phyloP scores from a whole-genome alignment of 2,888 invertebrate species.

The Plebejus argus region DNA sequence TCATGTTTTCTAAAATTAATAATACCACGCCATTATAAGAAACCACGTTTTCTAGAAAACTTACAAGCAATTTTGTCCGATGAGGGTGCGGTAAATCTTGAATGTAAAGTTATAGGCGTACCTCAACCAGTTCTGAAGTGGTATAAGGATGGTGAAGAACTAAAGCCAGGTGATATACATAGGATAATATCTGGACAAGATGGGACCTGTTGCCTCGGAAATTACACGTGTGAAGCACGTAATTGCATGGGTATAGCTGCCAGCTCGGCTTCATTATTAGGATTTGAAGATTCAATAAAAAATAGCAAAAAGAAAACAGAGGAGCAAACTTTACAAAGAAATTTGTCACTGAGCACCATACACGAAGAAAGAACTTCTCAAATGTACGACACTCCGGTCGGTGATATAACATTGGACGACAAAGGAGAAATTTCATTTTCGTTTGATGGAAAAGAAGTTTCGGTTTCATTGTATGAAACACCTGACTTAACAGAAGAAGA shows the following conservation, averaged over 20 bases:
- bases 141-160: constrained; percentile 94
- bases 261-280: constrained; percentile 92
- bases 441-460: constrained; percentile 95
- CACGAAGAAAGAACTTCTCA: constrained; percentile 95
- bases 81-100: constrained; percentile 94
- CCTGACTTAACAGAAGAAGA: constrained; percentile 96
- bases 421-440: constrained; percentile 94
- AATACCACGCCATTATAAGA: constrained; percentile 94
- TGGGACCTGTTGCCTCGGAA: constrained; percentile 93
- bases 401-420: constrained; percentile 88
- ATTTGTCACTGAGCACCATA: constrained; percentile 93
- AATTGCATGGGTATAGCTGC: constrained; percentile 96
- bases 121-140: constrained; percentile 94
- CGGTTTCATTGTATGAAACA: constrained; percentile 94
- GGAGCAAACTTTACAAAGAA: constrained; percentile 82
- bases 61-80: constrained; percentile 92
- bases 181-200: constrained; percentile 94
- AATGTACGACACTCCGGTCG: constrained; percentile 91
- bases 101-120: constrained; percentile 95
- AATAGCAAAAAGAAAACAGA: constrained; percentile 77
- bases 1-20: constrained; percentile 91
- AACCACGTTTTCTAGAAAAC: constrained; percentile 92
- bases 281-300: constrained; percentile 88
- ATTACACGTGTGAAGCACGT: constrained; percentile 93
- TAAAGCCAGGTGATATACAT: constrained; percentile 95